These are phyloP conservation scores for Scytalopus superciliaris DNA, from an alignment of 2,113 vertebrate species.

Conservation along the genomic window DNA sequence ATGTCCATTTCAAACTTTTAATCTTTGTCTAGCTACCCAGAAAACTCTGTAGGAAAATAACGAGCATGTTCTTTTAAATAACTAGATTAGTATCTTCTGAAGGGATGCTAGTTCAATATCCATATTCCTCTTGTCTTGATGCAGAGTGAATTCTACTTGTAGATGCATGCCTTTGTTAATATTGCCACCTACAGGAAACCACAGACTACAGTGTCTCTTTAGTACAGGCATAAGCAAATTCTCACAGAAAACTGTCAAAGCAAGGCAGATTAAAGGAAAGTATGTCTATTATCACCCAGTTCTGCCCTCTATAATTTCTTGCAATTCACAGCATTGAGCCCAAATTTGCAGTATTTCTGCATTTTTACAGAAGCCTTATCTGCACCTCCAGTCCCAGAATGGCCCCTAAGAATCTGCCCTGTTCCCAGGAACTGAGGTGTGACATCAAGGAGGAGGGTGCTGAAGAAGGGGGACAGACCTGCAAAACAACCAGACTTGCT, in stretches of 20 bases:
- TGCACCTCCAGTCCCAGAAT: background rate
- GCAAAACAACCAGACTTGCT: background rate
- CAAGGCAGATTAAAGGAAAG: background rate
- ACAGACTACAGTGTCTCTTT: background rate
- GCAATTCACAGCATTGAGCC: background rate
- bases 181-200: background rate
- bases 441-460: background rate
- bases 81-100: fast-evolving
- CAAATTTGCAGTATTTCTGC: background rate
- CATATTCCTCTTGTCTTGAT: fast-evolving
- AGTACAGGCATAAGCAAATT: background rate
- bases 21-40: background rate
- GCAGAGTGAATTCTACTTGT: background rate
- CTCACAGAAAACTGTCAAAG: background rate
- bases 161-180: background rate
- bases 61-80: background rate
- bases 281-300: background rate
- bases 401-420: background rate
- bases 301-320: background rate
- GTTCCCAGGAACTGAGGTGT: background rate
- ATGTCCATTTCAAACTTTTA: background rate
- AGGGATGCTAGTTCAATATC: too few relatives aligned
- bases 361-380: background rate
- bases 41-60: background rate
- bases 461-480: background rate